Percentiles rank a stretch among this genome's conserved stretches.
Evolutionary conservation across 2,888 invertebrate species (phyloP).

Genomic region (Lasioglossum zephyrum): DNA sequence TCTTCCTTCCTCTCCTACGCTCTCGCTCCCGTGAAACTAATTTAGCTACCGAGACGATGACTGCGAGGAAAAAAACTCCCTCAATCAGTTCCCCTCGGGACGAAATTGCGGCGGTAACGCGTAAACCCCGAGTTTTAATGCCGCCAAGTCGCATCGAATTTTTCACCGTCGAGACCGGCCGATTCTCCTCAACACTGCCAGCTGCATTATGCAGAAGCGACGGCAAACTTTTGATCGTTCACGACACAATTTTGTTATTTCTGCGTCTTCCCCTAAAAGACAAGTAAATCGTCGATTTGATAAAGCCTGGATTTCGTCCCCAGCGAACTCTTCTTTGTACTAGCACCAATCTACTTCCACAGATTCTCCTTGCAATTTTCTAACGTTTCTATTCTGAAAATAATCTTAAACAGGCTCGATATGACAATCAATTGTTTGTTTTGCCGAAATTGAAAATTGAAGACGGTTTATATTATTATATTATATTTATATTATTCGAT

Average conservation of each 20-base stretch:
- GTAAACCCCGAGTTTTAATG: conserved; percentile 64
- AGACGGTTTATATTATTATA: neutral
- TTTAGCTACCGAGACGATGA: conserved; percentile 63
- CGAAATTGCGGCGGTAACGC: conserved; percentile 52
- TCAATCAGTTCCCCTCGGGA: conserved; percentile 39
- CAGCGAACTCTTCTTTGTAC: neutral
- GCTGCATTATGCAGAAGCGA: conserved; percentile 4
- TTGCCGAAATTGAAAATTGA: too few species aligned
- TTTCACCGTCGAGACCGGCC: conserved; percentile 7
- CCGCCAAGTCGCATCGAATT: conserved; percentile 48
- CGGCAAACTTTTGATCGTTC: neutral
- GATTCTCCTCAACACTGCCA: conserved; percentile 7
- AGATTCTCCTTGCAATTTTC: neutral
- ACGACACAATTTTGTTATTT: conserved; percentile 5
- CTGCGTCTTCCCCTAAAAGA: neutral
- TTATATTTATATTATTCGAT: neutral
- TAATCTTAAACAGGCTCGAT: too few species aligned
- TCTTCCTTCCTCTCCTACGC: conserved; percentile 4
- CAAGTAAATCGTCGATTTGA: neutral
- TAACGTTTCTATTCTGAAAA: too few species aligned
- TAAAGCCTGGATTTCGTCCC: neutral
- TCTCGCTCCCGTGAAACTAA: conserved; percentile 52
- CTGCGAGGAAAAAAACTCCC: conserved; percentile 44
- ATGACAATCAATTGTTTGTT: too few species aligned
- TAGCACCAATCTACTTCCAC: neutral